Conservation (phyloP, 1,140 invertebrate species). For the Bicyclus anynana region DNA sequence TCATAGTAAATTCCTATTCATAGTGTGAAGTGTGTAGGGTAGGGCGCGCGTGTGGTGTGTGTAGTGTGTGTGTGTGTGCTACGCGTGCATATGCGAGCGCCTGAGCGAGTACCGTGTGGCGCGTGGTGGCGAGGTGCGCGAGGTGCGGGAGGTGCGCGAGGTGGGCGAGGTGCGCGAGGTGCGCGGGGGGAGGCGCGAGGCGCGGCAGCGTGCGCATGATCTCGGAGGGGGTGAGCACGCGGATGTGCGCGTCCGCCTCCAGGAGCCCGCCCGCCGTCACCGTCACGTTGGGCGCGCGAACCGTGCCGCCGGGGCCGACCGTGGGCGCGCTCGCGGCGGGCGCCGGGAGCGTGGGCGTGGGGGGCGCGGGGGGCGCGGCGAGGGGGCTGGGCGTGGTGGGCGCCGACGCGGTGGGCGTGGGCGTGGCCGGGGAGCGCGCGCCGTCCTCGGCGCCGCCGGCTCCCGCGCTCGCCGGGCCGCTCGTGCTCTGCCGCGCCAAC, state of each 20-base stretch:
- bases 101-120: conserved; percentile 33
- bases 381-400: conserved; percentile 31
- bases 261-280: conserved; percentile 77
- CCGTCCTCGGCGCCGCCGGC: conserved; percentile 32
- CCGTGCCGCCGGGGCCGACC: conserved; percentile 24
- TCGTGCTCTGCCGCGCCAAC: conserved; percentile 58
- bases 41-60: conserved; percentile 3
- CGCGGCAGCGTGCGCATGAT: conserved; percentile 92
- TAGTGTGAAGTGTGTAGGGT: neutral
- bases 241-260: conserved; percentile 86
- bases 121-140: conserved; percentile 12
- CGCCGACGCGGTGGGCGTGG: conserved; percentile 30
- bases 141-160: too few species aligned
- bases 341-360: conserved; percentile 22
- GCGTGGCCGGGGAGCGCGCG: conserved; percentile 50
- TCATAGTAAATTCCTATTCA: too few species aligned
- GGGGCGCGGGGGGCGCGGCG: conserved; percentile 49
- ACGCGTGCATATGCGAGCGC: conserved; percentile 59
- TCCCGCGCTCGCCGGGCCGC: conserved; percentile 26
- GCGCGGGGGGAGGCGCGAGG: conserved; percentile 72
- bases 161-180: conserved; percentile 74
- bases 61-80: conserved; percentile 20
- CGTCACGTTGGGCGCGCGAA: conserved; percentile 79
- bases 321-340: conserved; percentile 25
- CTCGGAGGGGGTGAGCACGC: conserved; percentile 90